Base-by-base conservation (phyloP, 2,113 vertebrate genomes). In the Tetraodon nigroviridis region DNA sequence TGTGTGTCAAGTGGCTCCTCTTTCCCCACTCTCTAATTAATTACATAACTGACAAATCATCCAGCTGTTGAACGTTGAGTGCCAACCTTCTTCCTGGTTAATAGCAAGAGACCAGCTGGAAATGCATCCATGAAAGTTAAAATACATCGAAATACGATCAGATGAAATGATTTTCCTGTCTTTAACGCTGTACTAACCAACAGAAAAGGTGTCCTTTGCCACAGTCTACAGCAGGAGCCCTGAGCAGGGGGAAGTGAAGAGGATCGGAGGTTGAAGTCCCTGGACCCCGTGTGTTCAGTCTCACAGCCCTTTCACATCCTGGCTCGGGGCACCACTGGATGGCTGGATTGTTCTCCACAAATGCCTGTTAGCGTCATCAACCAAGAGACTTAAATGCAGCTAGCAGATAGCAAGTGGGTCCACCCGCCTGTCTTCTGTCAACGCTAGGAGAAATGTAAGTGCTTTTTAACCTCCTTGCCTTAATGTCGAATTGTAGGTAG, bases 401-500 rank as follows among this genome's bases (percentile, higher is more conserved):
- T 7, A 6, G 29, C 32, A 37, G 32, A 8, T 37, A 37, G 8
- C 32, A 37, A 17, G 44, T 46, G 15, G n/a, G 44, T 46, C 15
- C 13, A 13, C 32, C 32, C 4, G 7, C 32, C 32, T 37, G 32
- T 37, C 32, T 37, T 12, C 44, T 46, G 44, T 46, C n/a, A 46
- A 46, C 16, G n/a, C 15, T 46, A 11, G n/a, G 44, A 46, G 15
- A 19, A 2, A 51, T 21, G 12, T 2, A 17, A n/a, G 6, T 14
- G n/a, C 54, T 51, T 20, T 57, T 56, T 41, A 8, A 37, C 58
- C 19, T 51, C 0, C 0, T 66, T 90, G 98, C 96, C 94, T 99
- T 99, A 86, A 99, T 99, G 87, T 99, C 97, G 92, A 99, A 99
- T 69, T 94, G 96, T 54, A 98, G 90, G 80, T 98, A 99, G 62